A percentile compares a stretch with the other conserved stretches of the same genome.
phyloP scores from a whole-genome alignment of 2,888 invertebrate species.

The Volucella inflata region DNA sequence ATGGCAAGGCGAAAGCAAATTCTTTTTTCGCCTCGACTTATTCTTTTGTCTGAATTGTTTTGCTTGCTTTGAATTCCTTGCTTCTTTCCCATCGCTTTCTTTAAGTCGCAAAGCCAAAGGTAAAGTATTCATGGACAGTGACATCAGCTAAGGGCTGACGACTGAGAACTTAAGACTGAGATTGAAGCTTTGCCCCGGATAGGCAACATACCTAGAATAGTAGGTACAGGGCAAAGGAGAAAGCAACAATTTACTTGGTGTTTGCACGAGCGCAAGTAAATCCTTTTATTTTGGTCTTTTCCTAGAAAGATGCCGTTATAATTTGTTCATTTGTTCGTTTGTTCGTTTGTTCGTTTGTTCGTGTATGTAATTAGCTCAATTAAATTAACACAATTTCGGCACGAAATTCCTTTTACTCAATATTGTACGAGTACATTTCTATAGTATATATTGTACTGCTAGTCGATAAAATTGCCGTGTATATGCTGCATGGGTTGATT shows the following conservation, averaged over 20 bases:
- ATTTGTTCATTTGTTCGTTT: slow-evolving; percentile 55
- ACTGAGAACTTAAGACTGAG: neutral
- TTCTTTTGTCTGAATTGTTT: slow-evolving; percentile 44
- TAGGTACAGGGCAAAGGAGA: neutral
- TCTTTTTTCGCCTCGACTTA: slow-evolving; percentile 45
- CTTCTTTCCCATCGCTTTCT: slow-evolving; percentile 12
- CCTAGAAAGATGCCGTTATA: slow-evolving; percentile 62
- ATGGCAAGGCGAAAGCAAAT: slow-evolving; percentile 52
- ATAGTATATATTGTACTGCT: neutral
- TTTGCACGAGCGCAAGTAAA: slow-evolving; percentile 61
- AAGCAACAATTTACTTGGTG: slow-evolving; percentile 55
- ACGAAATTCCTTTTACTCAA: slow-evolving; percentile 16
- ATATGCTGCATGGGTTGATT: neutral
- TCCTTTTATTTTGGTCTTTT: slow-evolving; percentile 44
- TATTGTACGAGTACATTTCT: no score
- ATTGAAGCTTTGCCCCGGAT: no score
- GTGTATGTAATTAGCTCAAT: slow-evolving; percentile 72
- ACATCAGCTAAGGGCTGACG: slow-evolving; percentile 8
- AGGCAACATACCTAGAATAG: no score
- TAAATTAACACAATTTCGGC: slow-evolving; percentile 67
- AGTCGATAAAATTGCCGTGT: slow-evolving; percentile 8
- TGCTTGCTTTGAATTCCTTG: slow-evolving; percentile 12
- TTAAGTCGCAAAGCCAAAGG: slow-evolving; percentile 48
- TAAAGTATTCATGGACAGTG: neutral
- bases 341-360: slow-evolving; percentile 38